Percentiles rank a stretch among this genome's conserved stretches.
Evolutionary conservation across 2,888 invertebrate genomes (phyloP).

Genomic region (Cephus sareptanus): DNA sequence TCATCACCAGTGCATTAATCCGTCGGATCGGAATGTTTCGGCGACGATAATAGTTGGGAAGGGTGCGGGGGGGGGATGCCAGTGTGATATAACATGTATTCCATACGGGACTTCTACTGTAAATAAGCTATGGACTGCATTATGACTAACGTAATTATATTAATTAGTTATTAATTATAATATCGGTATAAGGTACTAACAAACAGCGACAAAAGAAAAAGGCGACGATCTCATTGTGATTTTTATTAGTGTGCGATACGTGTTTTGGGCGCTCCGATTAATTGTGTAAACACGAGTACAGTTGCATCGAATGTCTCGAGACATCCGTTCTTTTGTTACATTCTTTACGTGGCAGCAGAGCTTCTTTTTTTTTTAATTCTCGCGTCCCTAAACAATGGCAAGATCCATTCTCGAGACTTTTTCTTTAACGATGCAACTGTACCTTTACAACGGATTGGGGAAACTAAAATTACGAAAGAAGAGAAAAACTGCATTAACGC

Average conservation of each 20-base stretch:
- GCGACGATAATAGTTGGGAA: not conserved
- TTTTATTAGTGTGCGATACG: slow-evolving; percentile 45
- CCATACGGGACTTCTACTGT: slow-evolving; percentile 40
- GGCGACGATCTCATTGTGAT: slow-evolving; percentile 55
- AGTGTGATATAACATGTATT: not conserved
- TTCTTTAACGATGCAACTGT: slow-evolving; percentile 27
- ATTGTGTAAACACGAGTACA: slow-evolving; percentile 11
- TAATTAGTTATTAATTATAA: slow-evolving; percentile 37
- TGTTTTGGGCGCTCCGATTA: not conserved
- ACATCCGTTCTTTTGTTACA: not conserved
- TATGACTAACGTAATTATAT: slow-evolving; percentile 36
- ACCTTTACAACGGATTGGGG: slow-evolving; percentile 23
- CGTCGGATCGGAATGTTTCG: not conserved
- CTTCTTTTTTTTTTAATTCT: not conserved
- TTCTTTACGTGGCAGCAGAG: not conserved
- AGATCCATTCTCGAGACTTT: not conserved
- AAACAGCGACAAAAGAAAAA: slow-evolving; percentile 24
- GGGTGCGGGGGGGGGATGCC: not conserved
- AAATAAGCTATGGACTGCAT: slow-evolving; percentile 46
- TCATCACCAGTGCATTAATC: not conserved
- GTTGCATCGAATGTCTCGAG: slow-evolving; percentile 24
- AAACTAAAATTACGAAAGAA: not conserved
- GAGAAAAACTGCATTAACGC: slow-evolving; percentile 6
- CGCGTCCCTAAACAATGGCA: not conserved
- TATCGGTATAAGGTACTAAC: slow-evolving; percentile 44